A percentile compares a stretch with the other conserved stretches of the same genome.
These are phyloP conservation scores for Felis chaus DNA, from an alignment of 2,113 vertebrate species.

Conservation along the genomic window DNA sequence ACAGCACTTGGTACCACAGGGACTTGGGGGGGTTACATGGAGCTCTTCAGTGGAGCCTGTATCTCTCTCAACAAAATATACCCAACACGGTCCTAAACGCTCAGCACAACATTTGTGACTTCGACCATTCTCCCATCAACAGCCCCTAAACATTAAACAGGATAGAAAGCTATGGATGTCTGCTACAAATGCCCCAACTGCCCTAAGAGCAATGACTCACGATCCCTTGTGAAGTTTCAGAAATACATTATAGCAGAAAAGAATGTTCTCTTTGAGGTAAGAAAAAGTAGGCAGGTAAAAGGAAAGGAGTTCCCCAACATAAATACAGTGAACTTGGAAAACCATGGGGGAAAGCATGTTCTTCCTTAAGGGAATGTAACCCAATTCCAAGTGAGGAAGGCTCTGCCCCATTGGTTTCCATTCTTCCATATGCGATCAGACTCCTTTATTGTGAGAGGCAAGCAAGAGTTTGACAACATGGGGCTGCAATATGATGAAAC, in stretches of 20 bases:
- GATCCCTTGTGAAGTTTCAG: neutral
- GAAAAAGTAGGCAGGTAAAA: neutral
- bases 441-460: neutral
- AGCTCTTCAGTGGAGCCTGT: neutral
- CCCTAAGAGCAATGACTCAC: neutral
- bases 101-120: neutral
- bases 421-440: neutral
- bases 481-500: rapidly evolving
- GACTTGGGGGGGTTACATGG: neutral
- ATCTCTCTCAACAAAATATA: neutral
- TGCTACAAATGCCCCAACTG: neutral
- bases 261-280: neutral
- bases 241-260: neutral
- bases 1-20: neutral
- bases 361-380: neutral
- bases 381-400: neutral
- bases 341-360: rapidly evolving
- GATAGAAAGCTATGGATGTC: neutral
- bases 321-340: neutral
- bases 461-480: neutral
- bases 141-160: rapidly evolving
- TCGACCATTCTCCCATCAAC: neutral
- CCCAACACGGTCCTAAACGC: neutral
- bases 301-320: neutral
- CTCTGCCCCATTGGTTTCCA: neutral